These are phyloP conservation scores for Bombus waltoni DNA, from an alignment of 1,140 invertebrate species.

Conservation along the genomic window DNA sequence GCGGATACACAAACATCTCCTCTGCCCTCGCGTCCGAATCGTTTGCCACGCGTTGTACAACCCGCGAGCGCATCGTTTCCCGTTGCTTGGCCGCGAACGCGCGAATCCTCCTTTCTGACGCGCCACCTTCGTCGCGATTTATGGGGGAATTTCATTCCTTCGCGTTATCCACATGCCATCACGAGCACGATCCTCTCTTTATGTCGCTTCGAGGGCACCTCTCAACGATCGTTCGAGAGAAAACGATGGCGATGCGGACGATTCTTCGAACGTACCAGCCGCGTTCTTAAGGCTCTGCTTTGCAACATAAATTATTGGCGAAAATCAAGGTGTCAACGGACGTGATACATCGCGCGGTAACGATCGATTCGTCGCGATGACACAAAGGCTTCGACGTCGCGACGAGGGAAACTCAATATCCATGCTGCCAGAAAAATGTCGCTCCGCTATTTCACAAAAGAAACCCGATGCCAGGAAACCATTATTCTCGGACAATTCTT, in stretches of 20 bases:
- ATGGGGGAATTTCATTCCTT: slow-evolving; percentile 55
- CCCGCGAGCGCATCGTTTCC: slow-evolving; percentile 24
- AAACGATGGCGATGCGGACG: neutral
- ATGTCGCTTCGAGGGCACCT: neutral
- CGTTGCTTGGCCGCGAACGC: slow-evolving; percentile 26
- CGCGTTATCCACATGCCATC: slow-evolving; percentile 26
- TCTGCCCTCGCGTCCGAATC: slow-evolving; percentile 48
- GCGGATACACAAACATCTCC: slow-evolving; percentile 66
- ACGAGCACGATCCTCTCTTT: neutral
- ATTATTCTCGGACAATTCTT: slow-evolving; percentile 54
- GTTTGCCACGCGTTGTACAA: slow-evolving; percentile 37
- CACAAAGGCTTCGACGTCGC: slow-evolving; percentile 33
- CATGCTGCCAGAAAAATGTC: slow-evolving; percentile 61
- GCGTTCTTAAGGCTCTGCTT: neutral
- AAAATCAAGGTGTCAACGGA: slow-evolving; percentile 48
- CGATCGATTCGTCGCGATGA: slow-evolving; percentile 47
- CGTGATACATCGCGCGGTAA: slow-evolving; percentile 41
- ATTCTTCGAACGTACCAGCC: too few species aligned
- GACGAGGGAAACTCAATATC: slow-evolving; percentile 38
- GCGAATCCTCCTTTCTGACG: slow-evolving; percentile 42
- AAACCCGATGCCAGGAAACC: slow-evolving; percentile 56
- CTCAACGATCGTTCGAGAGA: neutral
- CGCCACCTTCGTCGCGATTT: slow-evolving; percentile 53
- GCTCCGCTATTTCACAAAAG: slow-evolving; percentile 58
- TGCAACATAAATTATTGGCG: slow-evolving; percentile 30